Base-by-base conservation (phyloP, 1,140 invertebrate genomes). In the Harlomillsia oculata region DNA sequence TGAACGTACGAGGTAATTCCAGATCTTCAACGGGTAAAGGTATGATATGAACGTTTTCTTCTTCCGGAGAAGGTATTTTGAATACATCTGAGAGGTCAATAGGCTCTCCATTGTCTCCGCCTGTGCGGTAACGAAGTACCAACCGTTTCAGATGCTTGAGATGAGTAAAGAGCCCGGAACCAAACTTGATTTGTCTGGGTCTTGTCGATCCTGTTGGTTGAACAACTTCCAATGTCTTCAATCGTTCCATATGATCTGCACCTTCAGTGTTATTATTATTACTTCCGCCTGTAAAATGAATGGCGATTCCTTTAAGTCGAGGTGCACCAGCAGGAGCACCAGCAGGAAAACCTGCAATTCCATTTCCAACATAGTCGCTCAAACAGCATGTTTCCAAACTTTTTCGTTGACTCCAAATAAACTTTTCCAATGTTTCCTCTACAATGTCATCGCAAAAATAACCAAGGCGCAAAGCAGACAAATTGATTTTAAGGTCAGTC, bases 371-470 rank as follows among this genome's bases (percentile, higher is more conserved):
- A 20, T 32, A 48, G 29, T 48, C 45, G 8, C 45, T 32, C 2
- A 48, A 18, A 13, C n/a, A 48, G 2, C 30, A 21, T 21, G 30
- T 32, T 0, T 18, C 23, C 45, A 48, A 20, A 3, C 28, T 48
- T 29, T 48, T 48, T 30, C 21, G 21, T 2, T 18, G 30, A 2
- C 28, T 32, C 0, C 16, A 20, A 28, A 48, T 9, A 2, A 48
- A 29, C 20, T 48, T 32, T 34, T 48, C 45, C 4, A 48, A 21
- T 0, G 45, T 48, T 16, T 48, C 45, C 14, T 32, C 28, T 32
- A 32, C 28, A 8, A 48, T 32, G 9, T 48, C 45, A 2, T 48
- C 45, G n/a, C 45, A 48, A 32, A 48, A 48, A 30, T 48, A 48
- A 14, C 45, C 45, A 21, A 48, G 20, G 2, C 45, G 18, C 8